Evolutionary conservation across 2,797 vertebrate species (phyloP).

Genomic region (Oophaga sylvatica): DNA sequence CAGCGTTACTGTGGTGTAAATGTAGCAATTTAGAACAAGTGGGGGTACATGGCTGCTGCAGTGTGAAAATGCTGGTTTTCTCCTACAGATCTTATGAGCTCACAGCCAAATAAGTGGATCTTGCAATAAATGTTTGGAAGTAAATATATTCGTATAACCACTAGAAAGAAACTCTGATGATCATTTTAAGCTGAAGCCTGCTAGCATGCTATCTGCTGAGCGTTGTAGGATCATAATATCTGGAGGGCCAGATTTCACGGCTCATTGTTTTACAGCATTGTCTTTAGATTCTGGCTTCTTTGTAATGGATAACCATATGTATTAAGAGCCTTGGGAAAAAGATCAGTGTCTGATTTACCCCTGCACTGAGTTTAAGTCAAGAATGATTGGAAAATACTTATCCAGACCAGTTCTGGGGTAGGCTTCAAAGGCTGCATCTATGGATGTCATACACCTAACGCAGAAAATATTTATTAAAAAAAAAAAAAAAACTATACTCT

Average conservation of each 20-base stretch:
- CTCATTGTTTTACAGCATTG: neutral
- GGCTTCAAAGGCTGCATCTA: neutral
- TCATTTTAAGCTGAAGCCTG: neutral
- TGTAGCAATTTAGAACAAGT: neutral
- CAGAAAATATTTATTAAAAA: too few species aligned
- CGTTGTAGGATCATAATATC: neutral
- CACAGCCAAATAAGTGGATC: too few species aligned
- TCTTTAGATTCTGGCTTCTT: too few species aligned
- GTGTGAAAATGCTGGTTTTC: neutral
- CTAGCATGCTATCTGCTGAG: neutral
- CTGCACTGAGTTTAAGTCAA: too few species aligned
- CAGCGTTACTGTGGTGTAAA: neutral
- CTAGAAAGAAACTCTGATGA: neutral
- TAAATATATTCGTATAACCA: neutral
- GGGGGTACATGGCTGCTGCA: neutral
- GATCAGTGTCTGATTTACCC: too few species aligned
- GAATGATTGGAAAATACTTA: too few species aligned
- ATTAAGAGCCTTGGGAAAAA: too few species aligned
- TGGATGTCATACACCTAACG: too few species aligned
- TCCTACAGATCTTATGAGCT: neutral
- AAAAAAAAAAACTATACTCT: too few species aligned
- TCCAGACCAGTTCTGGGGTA: too few species aligned
- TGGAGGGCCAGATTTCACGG: neutral
- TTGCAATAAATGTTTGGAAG: neutral
- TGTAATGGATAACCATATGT: too few species aligned